Evolutionary conservation across 2,888 invertebrate genomes (phyloP), one percentile per base, ranked within the genome.

Genomic region (Lymantria dispar): DNA sequence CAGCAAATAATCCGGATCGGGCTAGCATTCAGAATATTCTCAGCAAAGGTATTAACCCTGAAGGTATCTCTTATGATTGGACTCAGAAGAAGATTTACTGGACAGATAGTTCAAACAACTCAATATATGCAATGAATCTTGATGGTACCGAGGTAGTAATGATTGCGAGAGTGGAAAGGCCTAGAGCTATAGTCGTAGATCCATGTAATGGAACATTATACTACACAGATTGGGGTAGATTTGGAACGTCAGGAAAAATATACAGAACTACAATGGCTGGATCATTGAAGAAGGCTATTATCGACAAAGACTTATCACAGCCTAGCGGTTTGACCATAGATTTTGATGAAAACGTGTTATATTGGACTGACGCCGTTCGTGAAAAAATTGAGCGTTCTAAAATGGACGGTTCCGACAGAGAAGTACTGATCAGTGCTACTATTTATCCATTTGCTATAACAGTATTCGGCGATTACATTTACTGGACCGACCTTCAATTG

Each of bases 41-140:
- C 33, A 94, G 85, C 64, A 95, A 95, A 74, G 96, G 96, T 15
- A 97, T 98, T 48, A 98, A 97, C 83, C 98, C 98, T 0, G 98
- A 98, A 81, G 98, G 98, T 5, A 96, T 98, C 57, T 97, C 98
- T 0, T 98, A 98, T 76, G 99, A 99, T 77, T 99, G 99, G 99
- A 97, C 99, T 0, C 98, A 98, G 66, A 96, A 97, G 78, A 99
- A 98, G 81, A 94, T 99, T 37, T 99, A 99, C 82, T 99, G 98
- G 98, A 98, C 99, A 0, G 99, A 99, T 74, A 97, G 98, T 30
- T 96, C 96, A 0, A 98, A 98, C 68, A 97, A 97, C 70, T 97
- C 97, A 10, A 98, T 98, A 50, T 98, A 98, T 72, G 96, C 98
- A 0, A 97, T 99, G 96, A 98, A 98, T 76, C 86, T 97, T 15